phyloP scores from a whole-genome alignment of 2,113 vertebrate species.

The Stegastes partitus region DNA sequence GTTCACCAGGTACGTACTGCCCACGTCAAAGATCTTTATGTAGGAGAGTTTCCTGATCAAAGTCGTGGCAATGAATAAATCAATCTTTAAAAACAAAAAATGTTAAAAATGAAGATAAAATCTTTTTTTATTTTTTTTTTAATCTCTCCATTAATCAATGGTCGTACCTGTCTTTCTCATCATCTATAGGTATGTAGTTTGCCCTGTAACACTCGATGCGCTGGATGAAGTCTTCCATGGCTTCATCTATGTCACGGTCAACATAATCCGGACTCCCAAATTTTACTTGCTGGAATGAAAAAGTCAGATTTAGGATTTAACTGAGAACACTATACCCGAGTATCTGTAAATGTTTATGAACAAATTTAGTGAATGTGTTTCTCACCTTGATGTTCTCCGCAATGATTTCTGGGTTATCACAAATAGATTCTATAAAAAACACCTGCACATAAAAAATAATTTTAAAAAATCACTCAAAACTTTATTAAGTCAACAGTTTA shows the following conservation, averaged over 20 bases:
- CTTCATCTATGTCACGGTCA: constrained; percentile 87
- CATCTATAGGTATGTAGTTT: constrained; percentile 88
- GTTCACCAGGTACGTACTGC: constrained; percentile 90
- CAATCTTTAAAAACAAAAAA: accelerated
- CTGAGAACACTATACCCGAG: not conserved
- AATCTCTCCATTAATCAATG: not conserved
- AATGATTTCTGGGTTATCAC: constrained; percentile 90
- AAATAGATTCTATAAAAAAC: constrained; percentile 93
- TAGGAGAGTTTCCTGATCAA: constrained; percentile 87
- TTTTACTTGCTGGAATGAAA: constrained; percentile 89
- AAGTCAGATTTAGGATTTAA: not conserved
- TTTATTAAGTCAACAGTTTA: no score
- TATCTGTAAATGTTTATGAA: not conserved
- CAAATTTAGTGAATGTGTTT: not conserved
- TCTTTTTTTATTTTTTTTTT: not conserved
- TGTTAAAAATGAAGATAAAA: no score
- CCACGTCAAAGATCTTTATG: constrained; percentile 94
- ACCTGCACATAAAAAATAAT: constrained; percentile 82
- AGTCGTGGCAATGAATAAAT: not conserved
- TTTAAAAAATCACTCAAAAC: not conserved
- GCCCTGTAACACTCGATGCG: constrained; percentile 90
- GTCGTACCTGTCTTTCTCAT: constrained; percentile 89
- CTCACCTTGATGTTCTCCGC: constrained; percentile 91
- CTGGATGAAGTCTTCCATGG: constrained; percentile 88
- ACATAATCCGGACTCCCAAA: constrained; percentile 91